Percentiles rank a stretch among this genome's conserved stretches.
These are phyloP conservation scores for fruit fly (Drosophila melanogaster) DNA, from an alignment of 1,140 invertebrate genomes.

Conservation along the genomic window DNA sequence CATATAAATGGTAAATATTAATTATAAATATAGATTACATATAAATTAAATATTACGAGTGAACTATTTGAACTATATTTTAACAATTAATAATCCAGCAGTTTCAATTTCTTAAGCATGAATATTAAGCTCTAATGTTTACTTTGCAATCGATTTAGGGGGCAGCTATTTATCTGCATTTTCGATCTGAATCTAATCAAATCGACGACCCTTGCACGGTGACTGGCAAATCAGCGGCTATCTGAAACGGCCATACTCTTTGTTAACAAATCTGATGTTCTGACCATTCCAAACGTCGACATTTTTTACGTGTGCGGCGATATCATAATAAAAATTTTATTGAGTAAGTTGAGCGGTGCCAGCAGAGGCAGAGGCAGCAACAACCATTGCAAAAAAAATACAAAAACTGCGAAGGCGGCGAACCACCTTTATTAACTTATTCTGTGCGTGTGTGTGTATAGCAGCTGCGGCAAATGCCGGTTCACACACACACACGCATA, in stretches of 20 bases:
- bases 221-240: constrained; percentile 19
- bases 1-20: too few relatives aligned
- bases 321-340: constrained; percentile 84
- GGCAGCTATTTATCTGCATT: background rate
- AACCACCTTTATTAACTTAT: constrained; percentile 11
- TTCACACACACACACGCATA: constrained; percentile 32
- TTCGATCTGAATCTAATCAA: background rate
- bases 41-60: too few relatives aligned
- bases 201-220: constrained; percentile 14
- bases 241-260: constrained; percentile 5
- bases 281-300: constrained; percentile 8
- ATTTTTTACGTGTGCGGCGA: constrained; percentile 60
- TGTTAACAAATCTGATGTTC: constrained; percentile 28
- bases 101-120: too few relatives aligned
- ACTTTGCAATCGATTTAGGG: too few relatives aligned
- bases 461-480: constrained; percentile 68
- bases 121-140: too few relatives aligned
- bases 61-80: too few relatives aligned
- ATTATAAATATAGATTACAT: too few relatives aligned
- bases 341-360: constrained; percentile 77
- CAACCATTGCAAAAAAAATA: constrained; percentile 59
- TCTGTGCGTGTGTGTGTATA: constrained; percentile 4
- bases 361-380: constrained; percentile 32
- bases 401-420: constrained; percentile 41
- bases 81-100: too few relatives aligned